A percentile compares a stretch with the other conserved stretches of the same genome.
These are phyloP conservation scores for Drosophila melanocephala DNA, from an alignment of 2,888 invertebrate genomes.

Conservation along the genomic window DNA sequence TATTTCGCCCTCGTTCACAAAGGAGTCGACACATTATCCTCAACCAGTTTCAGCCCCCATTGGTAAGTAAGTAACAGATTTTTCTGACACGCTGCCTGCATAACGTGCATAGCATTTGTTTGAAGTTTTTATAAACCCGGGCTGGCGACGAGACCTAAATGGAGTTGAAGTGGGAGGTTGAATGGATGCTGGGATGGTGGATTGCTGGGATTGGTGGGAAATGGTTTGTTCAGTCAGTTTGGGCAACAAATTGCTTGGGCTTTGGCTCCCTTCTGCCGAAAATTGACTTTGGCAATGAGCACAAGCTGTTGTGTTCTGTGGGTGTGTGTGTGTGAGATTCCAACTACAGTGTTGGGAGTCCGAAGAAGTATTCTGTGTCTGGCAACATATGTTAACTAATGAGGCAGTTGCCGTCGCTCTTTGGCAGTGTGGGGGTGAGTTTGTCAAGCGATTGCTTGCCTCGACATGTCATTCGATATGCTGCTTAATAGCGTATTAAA, in stretches of 20 bases:
- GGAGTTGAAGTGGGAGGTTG: constrained; percentile 25
- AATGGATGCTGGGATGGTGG: constrained; percentile 1
- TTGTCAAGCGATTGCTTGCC: constrained; percentile 28
- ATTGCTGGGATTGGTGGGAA: constrained; percentile 6
- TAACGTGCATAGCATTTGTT: constrained; percentile 68
- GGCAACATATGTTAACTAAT: constrained; percentile 85
- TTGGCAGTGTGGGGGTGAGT: constrained; percentile 32
- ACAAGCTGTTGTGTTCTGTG: constrained; percentile 70
- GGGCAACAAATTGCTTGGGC: constrained; percentile 66
- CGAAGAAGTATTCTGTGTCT: constrained; percentile 2
- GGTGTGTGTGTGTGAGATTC: constrained; percentile 6
- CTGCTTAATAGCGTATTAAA: constrained; percentile 83
- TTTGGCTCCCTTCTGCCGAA: constrained; percentile 62
- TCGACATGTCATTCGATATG: constrained; percentile 80
- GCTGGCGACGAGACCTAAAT: constrained; percentile 25
- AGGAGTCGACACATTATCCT: constrained; percentile 42
- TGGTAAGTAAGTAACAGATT: constrained; percentile 80
- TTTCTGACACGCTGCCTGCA: constrained; percentile 79
- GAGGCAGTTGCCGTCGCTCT: constrained; percentile 62
- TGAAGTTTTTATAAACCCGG: constrained; percentile 67
- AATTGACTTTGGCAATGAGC: constrained; percentile 80
- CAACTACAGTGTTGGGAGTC: constrained; percentile 1
- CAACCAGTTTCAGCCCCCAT: constrained; percentile 34
- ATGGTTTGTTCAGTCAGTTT: constrained; percentile 44
- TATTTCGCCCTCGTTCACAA: neutral